Evolutionary conservation across 2,888 invertebrate species (phyloP).

Genomic region (Saturnia japonica): DNA sequence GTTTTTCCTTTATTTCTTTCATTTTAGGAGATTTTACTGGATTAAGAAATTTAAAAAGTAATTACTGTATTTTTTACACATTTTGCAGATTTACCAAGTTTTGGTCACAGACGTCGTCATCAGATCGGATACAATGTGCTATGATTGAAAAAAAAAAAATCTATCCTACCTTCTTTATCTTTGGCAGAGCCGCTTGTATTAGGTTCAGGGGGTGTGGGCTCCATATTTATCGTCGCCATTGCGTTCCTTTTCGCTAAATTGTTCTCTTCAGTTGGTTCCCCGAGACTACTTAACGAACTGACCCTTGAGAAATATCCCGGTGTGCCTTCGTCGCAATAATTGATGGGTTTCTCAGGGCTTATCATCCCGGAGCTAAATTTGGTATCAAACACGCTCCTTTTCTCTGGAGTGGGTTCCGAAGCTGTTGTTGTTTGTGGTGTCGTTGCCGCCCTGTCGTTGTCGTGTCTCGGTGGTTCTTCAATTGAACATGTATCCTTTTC

Average conservation of each 20-base stretch:
- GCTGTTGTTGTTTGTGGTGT: conserved; percentile 52
- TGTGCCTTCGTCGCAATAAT: conserved; percentile 94
- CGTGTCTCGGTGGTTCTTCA: conserved; percentile 71
- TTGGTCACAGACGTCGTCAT: no score
- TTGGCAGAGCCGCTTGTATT: conserved; percentile 59
- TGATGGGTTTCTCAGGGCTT: conserved; percentile 90
- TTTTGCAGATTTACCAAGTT: neutral
- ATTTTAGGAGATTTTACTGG: no score
- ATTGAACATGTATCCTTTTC: conserved; percentile 77
- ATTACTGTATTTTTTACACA: no score
- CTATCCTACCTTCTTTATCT: conserved; percentile 69
- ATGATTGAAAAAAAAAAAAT: neutral
- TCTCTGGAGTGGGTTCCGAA: conserved; percentile 52
- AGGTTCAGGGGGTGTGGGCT: conserved; percentile 57
- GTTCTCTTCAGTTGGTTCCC: conserved; percentile 77
- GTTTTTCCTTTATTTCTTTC: no score
- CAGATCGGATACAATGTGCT: neutral
- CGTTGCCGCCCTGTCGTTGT: conserved; percentile 68
- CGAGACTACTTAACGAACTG: conserved; percentile 83
- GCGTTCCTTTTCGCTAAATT: conserved; percentile 72
- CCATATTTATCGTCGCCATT: conserved; percentile 69
- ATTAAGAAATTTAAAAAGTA: no score
- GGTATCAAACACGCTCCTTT: conserved; percentile 68
- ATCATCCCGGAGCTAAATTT: conserved; percentile 86
- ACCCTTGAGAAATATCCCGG: conserved; percentile 89